phyloP scores from a whole-genome alignment of 2,113 vertebrate species.

The Hymenochirus boettgeri region DNA sequence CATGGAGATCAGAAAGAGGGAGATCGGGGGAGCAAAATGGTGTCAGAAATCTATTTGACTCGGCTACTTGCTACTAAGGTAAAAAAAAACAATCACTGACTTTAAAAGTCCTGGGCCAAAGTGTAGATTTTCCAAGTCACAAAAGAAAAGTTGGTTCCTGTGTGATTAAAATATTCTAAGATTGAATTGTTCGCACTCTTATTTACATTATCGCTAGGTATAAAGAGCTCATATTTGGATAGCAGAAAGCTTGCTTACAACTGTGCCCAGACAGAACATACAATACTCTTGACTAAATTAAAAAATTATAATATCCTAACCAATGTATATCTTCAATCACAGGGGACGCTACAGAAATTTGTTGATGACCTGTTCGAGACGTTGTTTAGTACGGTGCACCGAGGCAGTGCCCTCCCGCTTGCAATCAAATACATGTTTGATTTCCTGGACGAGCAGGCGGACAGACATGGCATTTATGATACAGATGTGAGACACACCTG shows the following conservation, averaged over 20 bases:
- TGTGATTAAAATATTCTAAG: too few species aligned
- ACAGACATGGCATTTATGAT: slow-evolving; percentile 91
- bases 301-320: too few species aligned
- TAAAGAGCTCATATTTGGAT: too few species aligned
- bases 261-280: too few species aligned
- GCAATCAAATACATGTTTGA: slow-evolving; percentile 99
- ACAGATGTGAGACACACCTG: slow-evolving; percentile 94
- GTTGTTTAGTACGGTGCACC: slow-evolving; percentile 93
- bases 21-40: slow-evolving; percentile 97
- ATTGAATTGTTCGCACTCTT: not conserved
- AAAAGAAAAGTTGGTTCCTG: too few species aligned
- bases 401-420: slow-evolving; percentile 88
- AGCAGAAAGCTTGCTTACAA: too few species aligned
- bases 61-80: slow-evolving; percentile 95
- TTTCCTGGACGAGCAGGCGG: slow-evolving; percentile 96
- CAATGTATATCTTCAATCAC: not conserved
- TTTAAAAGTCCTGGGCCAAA: too few species aligned
- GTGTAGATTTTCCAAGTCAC: too few species aligned
- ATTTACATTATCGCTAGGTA: not conserved
- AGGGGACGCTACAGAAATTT: slow-evolving; percentile 97
- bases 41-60: slow-evolving; percentile 97
- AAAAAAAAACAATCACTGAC: too few species aligned
- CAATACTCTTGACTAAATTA: too few species aligned
- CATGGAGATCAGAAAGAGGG: slow-evolving; percentile 97
- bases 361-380: slow-evolving; percentile 97